Conservation (phyloP, 2,113 vertebrate genomes). For the Empidonax alnorum region DNA sequence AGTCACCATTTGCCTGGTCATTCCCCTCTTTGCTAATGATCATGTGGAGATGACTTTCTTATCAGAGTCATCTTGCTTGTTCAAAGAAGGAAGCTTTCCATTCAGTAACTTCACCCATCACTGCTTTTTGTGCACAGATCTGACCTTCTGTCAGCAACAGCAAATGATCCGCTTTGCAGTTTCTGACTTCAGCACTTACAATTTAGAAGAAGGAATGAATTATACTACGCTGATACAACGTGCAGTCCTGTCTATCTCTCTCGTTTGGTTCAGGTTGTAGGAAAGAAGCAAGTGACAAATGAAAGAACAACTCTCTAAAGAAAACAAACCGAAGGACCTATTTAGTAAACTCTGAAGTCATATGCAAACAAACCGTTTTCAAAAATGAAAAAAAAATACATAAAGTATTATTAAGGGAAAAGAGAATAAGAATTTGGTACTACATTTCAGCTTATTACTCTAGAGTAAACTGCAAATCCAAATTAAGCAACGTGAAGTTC, state of each 20-base stretch:
- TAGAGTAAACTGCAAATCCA: neutral
- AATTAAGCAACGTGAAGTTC: neutral
- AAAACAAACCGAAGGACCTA: accelerated
- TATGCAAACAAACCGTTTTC: neutral
- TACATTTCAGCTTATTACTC: neutral
- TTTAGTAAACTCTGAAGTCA: neutral
- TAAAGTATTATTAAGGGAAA: neutral
- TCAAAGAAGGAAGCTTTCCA: neutral
- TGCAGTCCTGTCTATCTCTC: neutral
- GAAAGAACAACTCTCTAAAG: neutral
- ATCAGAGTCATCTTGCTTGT: neutral
- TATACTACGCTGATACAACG: neutral
- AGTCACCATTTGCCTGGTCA: neutral
- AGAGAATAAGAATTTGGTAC: neutral
- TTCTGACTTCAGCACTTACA: neutral
- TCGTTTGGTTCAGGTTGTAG: neutral
- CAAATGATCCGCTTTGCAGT: neutral
- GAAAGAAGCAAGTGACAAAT: neutral
- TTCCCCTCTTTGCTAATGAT: neutral
- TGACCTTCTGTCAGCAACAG: neutral
- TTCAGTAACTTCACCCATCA: neutral
- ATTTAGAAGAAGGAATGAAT: neutral
- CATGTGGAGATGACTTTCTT: neutral
- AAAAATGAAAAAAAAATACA: neutral
- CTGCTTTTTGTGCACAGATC: neutral